These are phyloP conservation scores for Trachops cirrhosus DNA, from an alignment of 2,797 vertebrate genomes.

Conservation along the genomic window DNA sequence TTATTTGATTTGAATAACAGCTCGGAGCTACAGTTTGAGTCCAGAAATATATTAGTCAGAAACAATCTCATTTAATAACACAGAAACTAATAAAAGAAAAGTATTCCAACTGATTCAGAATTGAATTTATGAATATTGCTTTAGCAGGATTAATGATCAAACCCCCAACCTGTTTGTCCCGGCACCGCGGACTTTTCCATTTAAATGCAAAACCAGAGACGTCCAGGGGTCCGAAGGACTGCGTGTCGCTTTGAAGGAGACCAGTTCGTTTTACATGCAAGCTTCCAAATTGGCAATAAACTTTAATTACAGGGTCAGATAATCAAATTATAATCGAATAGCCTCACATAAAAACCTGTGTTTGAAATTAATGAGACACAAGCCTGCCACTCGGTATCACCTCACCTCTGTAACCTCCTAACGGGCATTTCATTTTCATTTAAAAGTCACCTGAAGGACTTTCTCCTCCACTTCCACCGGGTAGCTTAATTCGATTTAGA, in stretches of 20 bases:
- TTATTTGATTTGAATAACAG: slow-evolving; percentile 99
- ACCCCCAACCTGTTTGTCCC: slow-evolving; percentile 92
- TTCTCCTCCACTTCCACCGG: slow-evolving; percentile 75
- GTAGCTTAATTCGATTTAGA: slow-evolving; percentile 82
- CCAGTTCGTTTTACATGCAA: slow-evolving; percentile 83
- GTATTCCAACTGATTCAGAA: slow-evolving; percentile 95
- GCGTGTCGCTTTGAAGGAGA: slow-evolving; percentile 84
- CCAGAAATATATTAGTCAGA: slow-evolving; percentile 99
- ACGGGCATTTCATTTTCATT: slow-evolving; percentile 86
- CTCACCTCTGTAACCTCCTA: slow-evolving; percentile 80
- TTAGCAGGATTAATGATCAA: slow-evolving; percentile 92
- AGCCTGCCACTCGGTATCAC: slow-evolving; percentile 79
- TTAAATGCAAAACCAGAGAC: slow-evolving; percentile 87
- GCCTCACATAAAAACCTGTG: slow-evolving; percentile 84
- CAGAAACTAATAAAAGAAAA: slow-evolving; percentile 99
- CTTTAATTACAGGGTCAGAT: slow-evolving; percentile 88
- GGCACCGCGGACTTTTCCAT: slow-evolving; percentile 85
- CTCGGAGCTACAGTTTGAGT: slow-evolving; percentile 93
- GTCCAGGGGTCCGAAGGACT: slow-evolving; percentile 82
- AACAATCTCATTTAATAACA: slow-evolving; percentile 99
- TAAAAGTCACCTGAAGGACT: slow-evolving; percentile 85
- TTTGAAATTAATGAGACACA: slow-evolving; percentile 86
- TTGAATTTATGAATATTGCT: slow-evolving; percentile 99
- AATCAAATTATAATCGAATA: slow-evolving; percentile 88
- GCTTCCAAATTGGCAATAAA: slow-evolving; percentile 85